phyloP scores from a whole-genome alignment of 2,797 vertebrate species.

The Phaenicophaeus curvirostris region DNA sequence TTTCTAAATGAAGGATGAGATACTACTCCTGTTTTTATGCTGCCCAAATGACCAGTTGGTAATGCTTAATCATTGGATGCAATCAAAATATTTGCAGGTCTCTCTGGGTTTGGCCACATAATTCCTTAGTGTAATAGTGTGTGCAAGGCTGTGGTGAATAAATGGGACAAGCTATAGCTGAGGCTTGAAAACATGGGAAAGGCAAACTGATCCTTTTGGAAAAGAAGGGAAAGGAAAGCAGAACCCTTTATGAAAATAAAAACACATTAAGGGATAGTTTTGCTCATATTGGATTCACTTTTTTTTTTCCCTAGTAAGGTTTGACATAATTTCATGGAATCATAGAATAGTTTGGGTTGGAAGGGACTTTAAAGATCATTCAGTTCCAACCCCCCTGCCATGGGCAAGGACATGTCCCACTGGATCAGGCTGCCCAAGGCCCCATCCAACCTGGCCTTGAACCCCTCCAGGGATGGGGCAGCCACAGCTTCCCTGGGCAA shows the following conservation, averaged over 20 bases:
- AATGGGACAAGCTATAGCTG: fast-evolving
- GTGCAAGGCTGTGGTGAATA: background rate
- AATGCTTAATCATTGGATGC: background rate
- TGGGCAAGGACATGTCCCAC: too few species aligned
- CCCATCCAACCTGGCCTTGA: too few species aligned
- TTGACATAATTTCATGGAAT: background rate
- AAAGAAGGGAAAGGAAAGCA: background rate
- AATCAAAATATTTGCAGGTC: background rate
- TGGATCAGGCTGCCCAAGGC: too few species aligned
- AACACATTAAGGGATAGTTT: background rate
- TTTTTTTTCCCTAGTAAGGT: fast-evolving
- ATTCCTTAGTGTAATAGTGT: background rate
- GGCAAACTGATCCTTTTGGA: background rate
- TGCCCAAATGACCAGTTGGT: background rate
- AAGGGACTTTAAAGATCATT: too few species aligned
- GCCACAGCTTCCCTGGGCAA: too few species aligned
- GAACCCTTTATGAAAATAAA: background rate
- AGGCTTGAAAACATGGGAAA: background rate
- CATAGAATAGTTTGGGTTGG: too few species aligned
- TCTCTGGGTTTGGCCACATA: fast-evolving
- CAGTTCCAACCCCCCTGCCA: too few species aligned
- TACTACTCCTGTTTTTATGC: background rate
- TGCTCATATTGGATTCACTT: background rate
- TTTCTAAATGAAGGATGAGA: background rate
- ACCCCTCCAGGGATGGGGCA: too few species aligned